These are phyloP conservation scores for Cyprinus carpio DNA, from an alignment of 2,113 vertebrate genomes.

Conservation along the genomic window DNA sequence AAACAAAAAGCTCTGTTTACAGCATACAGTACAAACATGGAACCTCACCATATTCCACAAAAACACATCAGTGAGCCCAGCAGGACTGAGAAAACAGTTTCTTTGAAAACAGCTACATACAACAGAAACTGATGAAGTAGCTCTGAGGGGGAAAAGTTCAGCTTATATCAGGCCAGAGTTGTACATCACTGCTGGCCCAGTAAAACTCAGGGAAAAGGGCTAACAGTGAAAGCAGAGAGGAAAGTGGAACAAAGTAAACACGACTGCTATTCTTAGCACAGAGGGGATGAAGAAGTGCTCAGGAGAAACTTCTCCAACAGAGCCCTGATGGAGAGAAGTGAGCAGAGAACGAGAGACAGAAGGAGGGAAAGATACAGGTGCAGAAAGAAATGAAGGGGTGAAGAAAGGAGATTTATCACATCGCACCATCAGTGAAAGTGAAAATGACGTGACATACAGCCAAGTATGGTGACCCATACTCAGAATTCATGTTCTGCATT, in stretches of 20 bases:
- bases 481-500: no score
- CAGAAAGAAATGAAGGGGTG: neutral
- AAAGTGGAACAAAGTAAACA: constrained; percentile 53
- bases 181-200: constrained; percentile 38
- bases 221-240: constrained; percentile 16
- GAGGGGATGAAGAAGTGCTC: constrained; percentile 14
- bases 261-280: constrained; percentile 61
- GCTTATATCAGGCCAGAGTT: constrained; percentile 3
- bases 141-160: neutral
- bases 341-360: neutral
- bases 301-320: constrained; percentile 41
- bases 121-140: neutral
- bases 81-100: neutral
- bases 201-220: constrained; percentile 28
- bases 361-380: neutral
- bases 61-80: no score
- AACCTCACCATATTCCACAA: neutral
- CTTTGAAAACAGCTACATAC: neutral
- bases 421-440: neutral
- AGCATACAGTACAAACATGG: neutral
- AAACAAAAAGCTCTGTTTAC: constrained; percentile 2
- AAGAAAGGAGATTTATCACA: neutral
- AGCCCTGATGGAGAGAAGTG: constrained; percentile 3
- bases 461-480: no score
- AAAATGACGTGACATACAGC: no score